Evolutionary conservation across 2,113 vertebrate species (phyloP).

Genomic region (Nettapus auritus): DNA sequence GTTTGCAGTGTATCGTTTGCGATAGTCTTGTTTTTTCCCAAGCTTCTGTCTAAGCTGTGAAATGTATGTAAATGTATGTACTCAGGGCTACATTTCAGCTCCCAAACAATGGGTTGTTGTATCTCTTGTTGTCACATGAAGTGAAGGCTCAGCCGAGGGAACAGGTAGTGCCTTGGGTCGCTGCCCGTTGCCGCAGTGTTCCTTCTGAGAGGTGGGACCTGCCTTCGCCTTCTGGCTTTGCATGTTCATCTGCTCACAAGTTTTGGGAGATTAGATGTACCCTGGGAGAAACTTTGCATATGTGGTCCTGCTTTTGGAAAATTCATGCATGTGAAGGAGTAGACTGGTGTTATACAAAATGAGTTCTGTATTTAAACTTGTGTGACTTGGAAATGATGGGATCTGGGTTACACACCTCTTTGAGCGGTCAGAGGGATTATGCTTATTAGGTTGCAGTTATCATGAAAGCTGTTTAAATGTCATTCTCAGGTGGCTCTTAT

Average conservation of each 20-base stretch:
- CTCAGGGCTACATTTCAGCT: slow-evolving; percentile 12
- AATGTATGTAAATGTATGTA: background rate
- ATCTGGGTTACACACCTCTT: background rate
- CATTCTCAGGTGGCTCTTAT: background rate
- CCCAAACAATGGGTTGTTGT: background rate
- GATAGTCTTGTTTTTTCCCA: slow-evolving; percentile 40
- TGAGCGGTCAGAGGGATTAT: background rate
- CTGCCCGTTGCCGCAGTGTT: background rate
- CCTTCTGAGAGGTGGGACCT: background rate
- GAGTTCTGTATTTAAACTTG: background rate
- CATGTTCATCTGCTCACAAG: rapidly evolving
- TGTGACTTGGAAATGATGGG: rapidly evolving
- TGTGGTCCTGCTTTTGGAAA: background rate
- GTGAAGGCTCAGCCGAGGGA: background rate
- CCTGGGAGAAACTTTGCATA: background rate
- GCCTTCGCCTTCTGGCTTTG: background rate
- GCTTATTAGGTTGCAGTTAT: background rate
- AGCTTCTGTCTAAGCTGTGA: slow-evolving; percentile 16
- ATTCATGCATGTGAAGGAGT: background rate
- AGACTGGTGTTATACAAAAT: background rate
- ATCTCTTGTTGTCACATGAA: slow-evolving; percentile 12
- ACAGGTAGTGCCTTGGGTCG: background rate
- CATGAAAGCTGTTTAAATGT: background rate
- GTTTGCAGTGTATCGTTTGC: background rate
- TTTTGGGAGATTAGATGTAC: background rate